Percentiles rank a stretch among this genome's conserved stretches.
Evolutionary conservation across 35 echinoderm and acorn worm genomes (phyloP).

Genomic region (Holothuria glaberrima): DNA sequence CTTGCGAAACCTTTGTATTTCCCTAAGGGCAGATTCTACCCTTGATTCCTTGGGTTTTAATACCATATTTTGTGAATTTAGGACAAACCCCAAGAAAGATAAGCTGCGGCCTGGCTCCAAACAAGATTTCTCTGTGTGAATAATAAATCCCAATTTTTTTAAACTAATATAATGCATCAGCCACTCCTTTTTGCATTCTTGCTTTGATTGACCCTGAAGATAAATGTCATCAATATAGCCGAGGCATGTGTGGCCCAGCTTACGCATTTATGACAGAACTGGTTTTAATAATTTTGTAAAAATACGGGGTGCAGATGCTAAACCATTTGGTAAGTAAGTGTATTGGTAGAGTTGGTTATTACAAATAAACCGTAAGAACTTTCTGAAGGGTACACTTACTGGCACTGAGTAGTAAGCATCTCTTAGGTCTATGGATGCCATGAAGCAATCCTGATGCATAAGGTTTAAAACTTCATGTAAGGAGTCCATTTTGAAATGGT

Average conservation of each 20-base stretch:
- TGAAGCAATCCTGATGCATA: constrained; percentile 26
- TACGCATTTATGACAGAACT: constrained; percentile 43
- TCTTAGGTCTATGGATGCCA: constrained; percentile 39
- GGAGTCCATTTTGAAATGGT: constrained; percentile 57
- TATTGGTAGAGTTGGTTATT: constrained; percentile 15
- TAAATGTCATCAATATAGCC: constrained; percentile 44
- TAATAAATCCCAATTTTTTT: constrained; percentile 40
- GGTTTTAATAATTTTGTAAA: constrained; percentile 70
- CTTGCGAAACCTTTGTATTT: background rate
- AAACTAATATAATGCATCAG: background rate
- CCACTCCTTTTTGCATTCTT: constrained; percentile 29
- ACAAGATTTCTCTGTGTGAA: constrained; percentile 41
- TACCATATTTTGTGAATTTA: constrained; percentile 22
- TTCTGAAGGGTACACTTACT: constrained; percentile 2
- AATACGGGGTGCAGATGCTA: constrained; percentile 24
- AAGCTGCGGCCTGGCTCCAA: background rate
- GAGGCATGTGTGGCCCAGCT: constrained; percentile 15
- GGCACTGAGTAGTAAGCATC: constrained; percentile 52
- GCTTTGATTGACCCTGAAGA: constrained; percentile 13
- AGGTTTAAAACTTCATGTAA: background rate
- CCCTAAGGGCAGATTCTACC: background rate
- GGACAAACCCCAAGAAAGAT: constrained; percentile 24
- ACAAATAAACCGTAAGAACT: constrained; percentile 13
- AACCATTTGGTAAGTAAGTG: constrained; percentile 50
- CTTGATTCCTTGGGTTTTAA: constrained; percentile 21